Base-by-base conservation (phyloP, 2,113 vertebrate genomes). In the Heteronetta atricapilla region DNA sequence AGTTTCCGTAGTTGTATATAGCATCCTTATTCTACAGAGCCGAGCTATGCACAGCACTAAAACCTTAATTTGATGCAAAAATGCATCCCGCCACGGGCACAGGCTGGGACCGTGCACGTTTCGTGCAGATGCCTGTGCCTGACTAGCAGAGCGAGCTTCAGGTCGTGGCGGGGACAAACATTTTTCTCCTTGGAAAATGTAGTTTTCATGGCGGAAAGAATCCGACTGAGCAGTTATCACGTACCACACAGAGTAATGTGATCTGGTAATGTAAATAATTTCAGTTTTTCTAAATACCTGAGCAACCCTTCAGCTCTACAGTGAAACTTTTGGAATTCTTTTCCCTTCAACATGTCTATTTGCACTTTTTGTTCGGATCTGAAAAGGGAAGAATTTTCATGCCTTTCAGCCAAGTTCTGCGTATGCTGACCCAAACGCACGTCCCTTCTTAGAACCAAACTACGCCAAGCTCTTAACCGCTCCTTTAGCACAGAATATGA, bases 1-100 rank as follows among this genome's bases (percentile, higher is more conserved):
- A 53, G 25, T 0, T 5, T 14, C 33, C 20, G 0, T 11, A 26
- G 10, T 14, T 29, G 67, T 19, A n/a, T 0, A 13, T 34, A 77
- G 63, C 52, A 3, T 10, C 21, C 56, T 2, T 53, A 25, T 5
- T 48, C 31, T 10, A 2, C 8, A 6, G 2, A 48, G 18, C 4
- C 21, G 11, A 31, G 11, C 22, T 50, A 13, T 0, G 42, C 60
- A 13, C 74, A 67, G 64, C 42, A 17, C 13, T 1, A 26, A 25
- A 52, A 52, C 42, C 59, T 13, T 33, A 21, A 5, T 7, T 10
- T 33, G 69, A 11, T 6, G 44, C 46, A 82, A 76, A 52, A 64
- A 48, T 2, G 4, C 46, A 7, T 4, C 28, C 3, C 2, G 2
- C 62, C 6, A 20, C 3, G 3, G 69, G 34, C 60, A 48, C 0